Evolutionary conservation across 2,113 vertebrate species (phyloP), one percentile per base, ranked within the genome.

Genomic region (Struthidea cinerea): DNA sequence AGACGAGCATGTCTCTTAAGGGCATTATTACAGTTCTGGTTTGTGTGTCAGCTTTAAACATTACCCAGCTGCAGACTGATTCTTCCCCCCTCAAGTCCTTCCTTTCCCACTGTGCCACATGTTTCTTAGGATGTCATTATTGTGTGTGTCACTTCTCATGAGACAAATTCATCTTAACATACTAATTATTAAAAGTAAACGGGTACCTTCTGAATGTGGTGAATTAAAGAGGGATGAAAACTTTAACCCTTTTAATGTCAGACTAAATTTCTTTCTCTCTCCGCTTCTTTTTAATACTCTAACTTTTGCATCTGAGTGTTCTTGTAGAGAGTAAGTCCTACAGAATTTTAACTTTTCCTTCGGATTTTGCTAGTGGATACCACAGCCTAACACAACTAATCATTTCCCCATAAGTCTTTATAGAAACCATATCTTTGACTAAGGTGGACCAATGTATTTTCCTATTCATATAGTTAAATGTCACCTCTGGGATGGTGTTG

Each of bases 1-100:
- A 97, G 93, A 94, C 95, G 1, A 97, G 82, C 87, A 21, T 97
- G 90, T 97, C 83, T 97, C 85, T 98, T 93, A 89, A 98, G 93
- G 93, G 93, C 94, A 82, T 95, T 96, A 89, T 88, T 95, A 78
- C 64, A 93, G 16, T 94, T 85, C 78, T 94, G 96, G 79, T 93
- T 96, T 89, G 91, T 97, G 79, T 97, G 94, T 97, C 88, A 97
- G 73, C 94, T 97, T 93, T 80, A 96, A 95, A 82, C 67, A 27
- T 95, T 92, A 96, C 88, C 70, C 87, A 96, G 35, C 68, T 95
- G 95, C 74, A 93, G 70, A 83, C 64, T 96, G 89, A 89, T 89
- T 93, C 81, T 94, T 95, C 80, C 53, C 82, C 46, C 71, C 32
- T 91, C 80, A 65, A 16, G 17, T 96, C 69, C 70, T 96, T 30